A percentile compares a stretch with the other conserved stretches of the same genome.
Conservation (phyloP, 2,113 vertebrate species). For the Solenodon paradoxus region DNA sequence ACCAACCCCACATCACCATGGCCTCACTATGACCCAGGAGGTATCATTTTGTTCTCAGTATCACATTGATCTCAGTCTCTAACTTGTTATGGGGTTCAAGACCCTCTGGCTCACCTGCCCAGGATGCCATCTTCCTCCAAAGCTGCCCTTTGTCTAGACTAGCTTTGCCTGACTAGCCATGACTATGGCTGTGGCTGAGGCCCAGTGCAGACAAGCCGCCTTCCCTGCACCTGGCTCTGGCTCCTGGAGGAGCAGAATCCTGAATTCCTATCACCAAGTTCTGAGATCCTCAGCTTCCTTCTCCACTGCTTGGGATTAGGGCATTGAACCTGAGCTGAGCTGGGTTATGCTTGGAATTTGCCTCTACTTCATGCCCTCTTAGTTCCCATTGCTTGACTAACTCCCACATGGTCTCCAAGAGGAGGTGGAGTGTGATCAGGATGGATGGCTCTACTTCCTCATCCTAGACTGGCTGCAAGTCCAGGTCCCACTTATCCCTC, state of each 20-base stretch:
- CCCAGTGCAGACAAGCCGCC: too few relatives aligned
- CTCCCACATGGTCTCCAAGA: not conserved
- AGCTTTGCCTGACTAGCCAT: not conserved
- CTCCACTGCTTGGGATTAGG: not conserved
- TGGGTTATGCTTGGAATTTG: not conserved
- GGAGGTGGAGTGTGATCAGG: not conserved
- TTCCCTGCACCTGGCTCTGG: not conserved
- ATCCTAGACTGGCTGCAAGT: not conserved
- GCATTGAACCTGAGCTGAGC: not conserved
- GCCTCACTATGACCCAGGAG: not conserved
- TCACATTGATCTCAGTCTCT: not conserved
- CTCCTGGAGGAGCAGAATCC: not conserved
- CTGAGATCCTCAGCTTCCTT: not conserved
- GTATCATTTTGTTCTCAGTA: not conserved
- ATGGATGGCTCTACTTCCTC: not conserved
- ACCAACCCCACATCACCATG: not conserved
- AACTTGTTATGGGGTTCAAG: not conserved
- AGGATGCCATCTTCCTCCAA: not conserved
- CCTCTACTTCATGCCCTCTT: not conserved
- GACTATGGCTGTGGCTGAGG: not conserved
- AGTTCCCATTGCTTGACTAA: not conserved
- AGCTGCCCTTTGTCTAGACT: not conserved
- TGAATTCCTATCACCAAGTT: not conserved
- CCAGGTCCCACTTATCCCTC: not conserved
- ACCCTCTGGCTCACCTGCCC: not conserved